phyloP scores from a whole-genome alignment of 92 coral and sea anemone species.

The Heteractis magnifica region DNA sequence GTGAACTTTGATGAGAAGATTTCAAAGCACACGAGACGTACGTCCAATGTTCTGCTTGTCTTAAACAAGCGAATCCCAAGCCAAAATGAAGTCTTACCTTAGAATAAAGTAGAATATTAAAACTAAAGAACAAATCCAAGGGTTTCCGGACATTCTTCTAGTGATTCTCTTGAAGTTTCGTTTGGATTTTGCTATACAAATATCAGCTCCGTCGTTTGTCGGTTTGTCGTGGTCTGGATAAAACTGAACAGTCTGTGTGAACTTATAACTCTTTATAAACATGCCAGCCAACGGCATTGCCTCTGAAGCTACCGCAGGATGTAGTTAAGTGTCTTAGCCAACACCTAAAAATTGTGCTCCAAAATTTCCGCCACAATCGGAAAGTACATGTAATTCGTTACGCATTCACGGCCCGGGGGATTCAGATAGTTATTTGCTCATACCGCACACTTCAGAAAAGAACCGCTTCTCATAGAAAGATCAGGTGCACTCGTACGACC shows the following conservation, averaged over 20 bases:
- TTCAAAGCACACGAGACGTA: background rate
- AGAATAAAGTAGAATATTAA: slow-evolving; percentile 14
- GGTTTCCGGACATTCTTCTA: slow-evolving; percentile 8
- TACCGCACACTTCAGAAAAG: slow-evolving; percentile 26
- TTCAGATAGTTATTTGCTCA: slow-evolving; percentile 20
- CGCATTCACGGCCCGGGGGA: slow-evolving; percentile 35
- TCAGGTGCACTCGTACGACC: slow-evolving; percentile 44
- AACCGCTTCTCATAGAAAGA: slow-evolving; percentile 20
- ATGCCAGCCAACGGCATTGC: slow-evolving; percentile 33
- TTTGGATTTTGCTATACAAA: slow-evolving; percentile 4
- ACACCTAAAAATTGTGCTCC: slow-evolving; percentile 26
- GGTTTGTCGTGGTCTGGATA: slow-evolving; percentile 16
- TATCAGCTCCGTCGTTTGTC: slow-evolving; percentile 4
- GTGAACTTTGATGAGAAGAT: background rate
- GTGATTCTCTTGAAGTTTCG: background rate
- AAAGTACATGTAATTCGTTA: slow-evolving; percentile 19
- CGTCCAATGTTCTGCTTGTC: background rate
- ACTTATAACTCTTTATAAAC: slow-evolving; percentile 7
- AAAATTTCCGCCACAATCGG: slow-evolving; percentile 36
- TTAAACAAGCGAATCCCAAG: background rate
- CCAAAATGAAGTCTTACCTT: slow-evolving; percentile 15
- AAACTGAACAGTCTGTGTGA: slow-evolving; percentile 22
- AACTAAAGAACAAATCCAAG: slow-evolving; percentile 28
- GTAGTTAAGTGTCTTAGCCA: slow-evolving; percentile 26
- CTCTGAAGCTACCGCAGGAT: slow-evolving; percentile 28